Conservation (phyloP, 2,797 vertebrate species). For the Delichon dasypus region DNA sequence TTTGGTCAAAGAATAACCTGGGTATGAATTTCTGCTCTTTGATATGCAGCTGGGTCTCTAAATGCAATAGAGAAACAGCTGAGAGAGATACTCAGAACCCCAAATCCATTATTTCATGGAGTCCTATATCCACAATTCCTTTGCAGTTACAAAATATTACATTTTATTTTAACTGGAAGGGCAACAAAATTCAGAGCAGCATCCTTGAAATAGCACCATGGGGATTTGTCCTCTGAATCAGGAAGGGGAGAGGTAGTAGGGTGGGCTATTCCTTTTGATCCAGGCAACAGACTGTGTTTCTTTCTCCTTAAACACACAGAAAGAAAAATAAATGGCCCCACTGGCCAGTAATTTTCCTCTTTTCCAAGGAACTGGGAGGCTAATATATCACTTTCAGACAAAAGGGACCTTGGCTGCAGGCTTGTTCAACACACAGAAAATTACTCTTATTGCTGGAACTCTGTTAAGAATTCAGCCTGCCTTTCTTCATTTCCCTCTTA, state of each 20-base stretch:
- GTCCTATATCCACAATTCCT: neutral
- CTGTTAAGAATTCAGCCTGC: neutral
- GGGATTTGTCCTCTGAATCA: neutral
- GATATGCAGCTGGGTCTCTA: neutral
- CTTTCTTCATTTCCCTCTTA: neutral
- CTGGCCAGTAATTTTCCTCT: conserved; percentile 3
- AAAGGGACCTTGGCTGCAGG: neutral
- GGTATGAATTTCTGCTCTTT: neutral
- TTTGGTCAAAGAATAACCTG: neutral
- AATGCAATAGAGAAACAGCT: neutral
- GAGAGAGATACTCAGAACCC: neutral
- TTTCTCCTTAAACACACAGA: neutral
- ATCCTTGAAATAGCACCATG: neutral
- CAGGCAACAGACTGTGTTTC: neutral
- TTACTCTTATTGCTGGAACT: neutral
- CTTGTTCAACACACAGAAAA: neutral
- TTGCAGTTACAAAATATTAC: neutral
- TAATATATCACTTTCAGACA: neutral
- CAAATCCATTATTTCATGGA: neutral
- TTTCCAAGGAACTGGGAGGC: neutral
- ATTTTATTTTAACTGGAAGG: neutral
- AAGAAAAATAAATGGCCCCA: conserved; percentile 23
- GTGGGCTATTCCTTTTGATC: neutral
- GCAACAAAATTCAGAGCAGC: neutral
- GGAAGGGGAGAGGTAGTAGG: rapidly evolving